These are phyloP conservation scores for Alloplasta piceator DNA, from an alignment of 2,888 invertebrate genomes.

Conservation along the genomic window DNA sequence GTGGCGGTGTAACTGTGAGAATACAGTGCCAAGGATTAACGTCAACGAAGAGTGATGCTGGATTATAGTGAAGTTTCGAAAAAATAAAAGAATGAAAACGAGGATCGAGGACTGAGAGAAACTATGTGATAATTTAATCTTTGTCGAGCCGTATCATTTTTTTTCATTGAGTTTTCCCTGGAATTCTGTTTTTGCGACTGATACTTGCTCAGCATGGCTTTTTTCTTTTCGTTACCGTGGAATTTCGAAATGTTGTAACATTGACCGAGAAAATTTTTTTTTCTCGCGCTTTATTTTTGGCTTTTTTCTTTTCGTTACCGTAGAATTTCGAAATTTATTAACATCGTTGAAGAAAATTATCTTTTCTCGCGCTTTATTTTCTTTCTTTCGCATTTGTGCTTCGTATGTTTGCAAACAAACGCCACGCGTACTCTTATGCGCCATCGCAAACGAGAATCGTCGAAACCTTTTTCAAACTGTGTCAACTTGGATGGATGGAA, in stretches of 20 bases:
- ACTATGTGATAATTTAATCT: too few relatives aligned
- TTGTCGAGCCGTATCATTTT: neutral
- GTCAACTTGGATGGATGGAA: neutral
- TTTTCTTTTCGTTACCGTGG: neutral
- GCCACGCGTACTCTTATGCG: neutral
- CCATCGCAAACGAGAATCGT: neutral
- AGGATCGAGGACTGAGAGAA: too few relatives aligned
- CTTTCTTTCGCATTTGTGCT: neutral
- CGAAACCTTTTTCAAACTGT: neutral
- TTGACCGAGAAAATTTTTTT: neutral
- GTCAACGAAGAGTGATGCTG: too few relatives aligned
- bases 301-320: too few relatives aligned
- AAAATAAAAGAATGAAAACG: too few relatives aligned
- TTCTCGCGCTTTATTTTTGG: neutral
- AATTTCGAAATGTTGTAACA: neutral
- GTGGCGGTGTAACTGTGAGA: too few relatives aligned
- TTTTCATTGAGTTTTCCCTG: neutral
- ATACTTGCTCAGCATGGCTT: too few relatives aligned
- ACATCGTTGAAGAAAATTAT: neutral
- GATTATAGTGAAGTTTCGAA: too few relatives aligned
- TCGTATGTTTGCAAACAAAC: conserved; percentile 1
- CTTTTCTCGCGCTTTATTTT: neutral
- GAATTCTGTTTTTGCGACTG: neutral
- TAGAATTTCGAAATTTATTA: too few relatives aligned
- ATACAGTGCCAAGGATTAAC: too few relatives aligned